Conservation (phyloP, 1,140 invertebrate genomes). For the Euura lappo region DNA sequence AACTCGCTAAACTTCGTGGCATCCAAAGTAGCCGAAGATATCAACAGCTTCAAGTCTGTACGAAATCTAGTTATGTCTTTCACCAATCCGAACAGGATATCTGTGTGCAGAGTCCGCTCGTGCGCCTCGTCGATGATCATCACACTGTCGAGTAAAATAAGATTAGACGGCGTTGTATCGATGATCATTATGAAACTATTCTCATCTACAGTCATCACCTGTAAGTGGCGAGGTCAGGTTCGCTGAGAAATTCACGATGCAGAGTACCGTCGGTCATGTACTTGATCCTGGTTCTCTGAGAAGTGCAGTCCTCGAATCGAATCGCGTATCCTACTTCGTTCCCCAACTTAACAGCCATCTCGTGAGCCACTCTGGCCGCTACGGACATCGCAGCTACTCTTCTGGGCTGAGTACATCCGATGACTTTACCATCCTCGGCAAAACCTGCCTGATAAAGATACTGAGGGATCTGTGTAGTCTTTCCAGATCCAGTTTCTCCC, state of each 20-base stretch:
- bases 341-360: slow-evolving; percentile 98
- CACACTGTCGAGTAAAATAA: slow-evolving; percentile 70
- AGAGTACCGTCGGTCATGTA: slow-evolving; percentile 99
- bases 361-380: slow-evolving; percentile 98
- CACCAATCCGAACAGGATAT: slow-evolving; percentile 97
- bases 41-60: slow-evolving; percentile 93
- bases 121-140: slow-evolving; percentile 99
- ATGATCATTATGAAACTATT: background rate
- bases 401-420: slow-evolving; percentile 76
- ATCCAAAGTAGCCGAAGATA: slow-evolving; percentile 98
- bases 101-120: slow-evolving; percentile 96
- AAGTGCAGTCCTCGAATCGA: slow-evolving; percentile 99
- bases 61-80: slow-evolving; percentile 97
- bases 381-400: slow-evolving; percentile 99
- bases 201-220: slow-evolving; percentile 50
- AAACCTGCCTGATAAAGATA: slow-evolving; percentile 94
- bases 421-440: slow-evolving; percentile 80
- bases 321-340: slow-evolving; percentile 99
- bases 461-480: slow-evolving; percentile 99
- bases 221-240: slow-evolving; percentile 93
- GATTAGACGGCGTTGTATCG: background rate
- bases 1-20: slow-evolving; percentile 98
- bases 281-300: slow-evolving; percentile 95
- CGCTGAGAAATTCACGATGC: slow-evolving; percentile 95
- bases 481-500: slow-evolving; percentile 97